phyloP scores from a whole-genome alignment of 2,797 vertebrate genomes.

The Spondyliosoma cantharus region DNA sequence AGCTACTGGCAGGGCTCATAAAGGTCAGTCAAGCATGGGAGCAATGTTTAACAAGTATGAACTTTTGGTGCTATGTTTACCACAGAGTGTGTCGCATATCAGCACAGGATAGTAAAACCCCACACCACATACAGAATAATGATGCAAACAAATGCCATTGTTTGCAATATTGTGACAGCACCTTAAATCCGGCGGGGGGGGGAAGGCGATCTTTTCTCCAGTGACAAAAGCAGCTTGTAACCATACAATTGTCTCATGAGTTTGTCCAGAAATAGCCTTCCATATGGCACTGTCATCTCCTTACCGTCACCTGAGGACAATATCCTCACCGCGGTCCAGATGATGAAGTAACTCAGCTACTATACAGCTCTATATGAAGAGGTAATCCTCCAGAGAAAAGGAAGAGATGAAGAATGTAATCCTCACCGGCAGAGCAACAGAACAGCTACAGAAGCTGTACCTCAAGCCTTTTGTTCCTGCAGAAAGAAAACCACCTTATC shows the following conservation, averaged over 20 bases:
- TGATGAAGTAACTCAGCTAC: slow-evolving; percentile 12
- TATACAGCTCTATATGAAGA: slow-evolving; percentile 6
- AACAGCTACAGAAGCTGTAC: background rate
- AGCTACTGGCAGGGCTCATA: background rate
- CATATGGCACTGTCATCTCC: slow-evolving; percentile 4
- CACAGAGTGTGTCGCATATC: background rate
- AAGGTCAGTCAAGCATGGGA: slow-evolving; percentile 3
- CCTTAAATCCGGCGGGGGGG: background rate
- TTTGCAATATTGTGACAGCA: background rate
- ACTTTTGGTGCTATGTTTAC: background rate
- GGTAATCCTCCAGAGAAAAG: background rate
- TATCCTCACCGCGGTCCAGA: slow-evolving; percentile 22
- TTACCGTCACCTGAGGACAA: slow-evolving; percentile 15
- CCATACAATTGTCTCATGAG: background rate
- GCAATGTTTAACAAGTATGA: background rate
- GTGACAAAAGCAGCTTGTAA: slow-evolving; percentile 7
- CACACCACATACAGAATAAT: background rate
- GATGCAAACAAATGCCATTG: background rate
- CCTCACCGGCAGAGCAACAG: background rate
- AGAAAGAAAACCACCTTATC: background rate
- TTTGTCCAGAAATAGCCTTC: slow-evolving; percentile 17
- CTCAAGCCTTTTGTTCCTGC: background rate
- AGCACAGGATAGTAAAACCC: background rate
- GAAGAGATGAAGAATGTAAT: slow-evolving; percentile 7
- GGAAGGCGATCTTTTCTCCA: background rate